Evolutionary conservation across 2,888 invertebrate species (phyloP).

Genomic region (Trissolcus brochymenae): DNA sequence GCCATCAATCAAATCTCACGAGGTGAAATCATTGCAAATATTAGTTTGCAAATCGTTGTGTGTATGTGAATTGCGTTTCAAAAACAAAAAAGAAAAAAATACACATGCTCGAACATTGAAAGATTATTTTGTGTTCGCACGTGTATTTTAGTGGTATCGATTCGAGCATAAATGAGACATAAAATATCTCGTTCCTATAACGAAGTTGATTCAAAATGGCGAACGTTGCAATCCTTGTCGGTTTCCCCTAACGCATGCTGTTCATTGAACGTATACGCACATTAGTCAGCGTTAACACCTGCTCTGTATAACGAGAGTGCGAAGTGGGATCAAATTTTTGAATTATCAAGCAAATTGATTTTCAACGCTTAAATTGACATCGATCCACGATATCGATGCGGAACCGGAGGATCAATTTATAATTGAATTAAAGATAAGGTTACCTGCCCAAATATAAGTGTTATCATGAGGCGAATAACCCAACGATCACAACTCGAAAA

Average conservation of each 20-base stretch:
- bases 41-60: not conserved
- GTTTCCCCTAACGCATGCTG: not conserved
- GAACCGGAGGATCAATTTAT: not conserved
- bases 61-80: too few species aligned
- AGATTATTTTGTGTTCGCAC: too few species aligned
- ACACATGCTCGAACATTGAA: too few species aligned
- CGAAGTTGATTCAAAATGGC: constrained; percentile 26
- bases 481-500: not conserved
- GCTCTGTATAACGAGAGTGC: constrained; percentile 5
- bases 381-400: not conserved
- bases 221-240: constrained; percentile 5
- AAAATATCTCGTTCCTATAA: too few species aligned
- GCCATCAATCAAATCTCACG: not conserved
- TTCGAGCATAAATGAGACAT: not conserved
- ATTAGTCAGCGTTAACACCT: constrained; percentile 37
- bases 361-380: constrained; percentile 5
- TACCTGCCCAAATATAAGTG: not conserved
- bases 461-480: not conserved
- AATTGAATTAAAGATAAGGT: constrained; percentile 4
- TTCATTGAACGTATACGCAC: constrained; percentile 17
- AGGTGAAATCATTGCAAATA: not conserved
- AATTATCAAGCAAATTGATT: constrained; percentile 24
- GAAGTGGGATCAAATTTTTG: constrained; percentile 15
- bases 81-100: too few species aligned
- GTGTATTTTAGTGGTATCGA: too few species aligned